These are phyloP conservation scores for Tychaedon coryphoeus DNA, from an alignment of 2,113 vertebrate genomes.

Conservation along the genomic window DNA sequence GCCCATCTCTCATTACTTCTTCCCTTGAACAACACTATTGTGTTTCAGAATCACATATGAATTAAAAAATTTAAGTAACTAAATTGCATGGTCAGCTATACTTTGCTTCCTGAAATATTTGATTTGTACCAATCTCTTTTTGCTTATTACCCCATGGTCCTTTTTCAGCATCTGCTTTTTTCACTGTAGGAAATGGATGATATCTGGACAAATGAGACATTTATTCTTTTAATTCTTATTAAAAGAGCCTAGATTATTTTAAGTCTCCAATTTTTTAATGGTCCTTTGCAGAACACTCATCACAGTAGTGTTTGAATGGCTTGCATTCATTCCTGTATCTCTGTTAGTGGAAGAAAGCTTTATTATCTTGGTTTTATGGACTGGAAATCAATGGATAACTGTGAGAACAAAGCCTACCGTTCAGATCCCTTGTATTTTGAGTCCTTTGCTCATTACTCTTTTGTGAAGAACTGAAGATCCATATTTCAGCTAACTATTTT, in stretches of 20 bases:
- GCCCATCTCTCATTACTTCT: neutral
- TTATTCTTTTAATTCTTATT: neutral
- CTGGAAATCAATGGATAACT: conserved; percentile 20
- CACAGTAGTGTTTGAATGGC: neutral
- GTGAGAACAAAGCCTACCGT: neutral
- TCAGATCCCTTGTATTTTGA: neutral
- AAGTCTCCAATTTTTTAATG: neutral
- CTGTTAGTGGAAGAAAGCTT: neutral
- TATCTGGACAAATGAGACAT: neutral
- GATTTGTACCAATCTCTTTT: neutral
- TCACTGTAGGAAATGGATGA: neutral
- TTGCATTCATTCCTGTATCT: neutral
- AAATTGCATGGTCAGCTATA: neutral
- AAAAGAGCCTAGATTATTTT: neutral
- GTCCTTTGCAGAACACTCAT: neutral
- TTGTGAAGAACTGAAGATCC: neutral
- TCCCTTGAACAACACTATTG: neutral
- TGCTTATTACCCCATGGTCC: neutral
- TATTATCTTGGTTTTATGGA: neutral
- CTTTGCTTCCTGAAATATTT: neutral
- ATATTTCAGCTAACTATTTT: neutral
- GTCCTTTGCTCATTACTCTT: neutral
- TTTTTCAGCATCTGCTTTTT: neutral
- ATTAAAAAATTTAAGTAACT: neutral
- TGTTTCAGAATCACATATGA: neutral